A percentile compares a stretch with the other conserved stretches of the same genome.
Conservation (phyloP, 2,888 invertebrate genomes). For the Biston stratarius region DNA sequence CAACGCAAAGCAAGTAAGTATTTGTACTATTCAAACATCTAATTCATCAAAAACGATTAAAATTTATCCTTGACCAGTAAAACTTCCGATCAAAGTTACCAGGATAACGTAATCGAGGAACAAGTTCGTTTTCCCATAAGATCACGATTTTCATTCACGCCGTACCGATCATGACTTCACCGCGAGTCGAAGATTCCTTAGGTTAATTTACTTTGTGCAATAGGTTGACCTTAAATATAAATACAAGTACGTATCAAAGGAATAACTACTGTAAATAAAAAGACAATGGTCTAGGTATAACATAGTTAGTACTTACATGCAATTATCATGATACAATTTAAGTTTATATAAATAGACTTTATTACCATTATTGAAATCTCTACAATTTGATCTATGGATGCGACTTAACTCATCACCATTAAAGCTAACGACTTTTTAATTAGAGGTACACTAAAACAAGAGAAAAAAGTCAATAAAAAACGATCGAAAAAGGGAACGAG, state of each 20-base stretch:
- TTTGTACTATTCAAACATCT: no score
- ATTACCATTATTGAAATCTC: background rate
- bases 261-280: conserved; percentile 3
- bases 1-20: no score
- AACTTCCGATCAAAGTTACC: conserved; percentile 55
- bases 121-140: conserved; percentile 65
- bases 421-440: no score
- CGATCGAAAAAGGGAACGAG: no score
- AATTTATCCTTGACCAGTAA: conserved; percentile 42
- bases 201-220: conserved; percentile 36
- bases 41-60: conserved; percentile 21
- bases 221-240: conserved; percentile 1
- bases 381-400: background rate
- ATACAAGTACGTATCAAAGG: background rate
- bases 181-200: conserved; percentile 37
- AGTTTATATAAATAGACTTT: background rate
- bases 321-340: background rate
- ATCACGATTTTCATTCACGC: conserved; percentile 77
- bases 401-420: no score
- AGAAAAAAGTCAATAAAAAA: no score
- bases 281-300: background rate
- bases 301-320: background rate
- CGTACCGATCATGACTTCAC: conserved; percentile 74
- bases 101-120: conserved; percentile 61
- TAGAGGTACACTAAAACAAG: no score